Evolutionary conservation across 2,888 invertebrate genomes (phyloP).

Genomic region (Acleris literana): DNA sequence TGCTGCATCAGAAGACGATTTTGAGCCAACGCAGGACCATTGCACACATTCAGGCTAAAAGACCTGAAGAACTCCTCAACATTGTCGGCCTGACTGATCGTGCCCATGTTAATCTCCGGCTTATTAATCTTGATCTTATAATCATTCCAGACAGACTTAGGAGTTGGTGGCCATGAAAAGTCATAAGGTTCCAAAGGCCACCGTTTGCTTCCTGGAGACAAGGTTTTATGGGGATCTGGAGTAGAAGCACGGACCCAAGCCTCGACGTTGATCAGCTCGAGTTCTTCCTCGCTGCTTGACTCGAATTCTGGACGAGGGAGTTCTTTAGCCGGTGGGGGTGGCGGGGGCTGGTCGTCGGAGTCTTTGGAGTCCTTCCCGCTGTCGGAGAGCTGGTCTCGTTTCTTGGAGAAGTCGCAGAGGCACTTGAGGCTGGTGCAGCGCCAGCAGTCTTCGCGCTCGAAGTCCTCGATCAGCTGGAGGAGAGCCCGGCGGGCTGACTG

Average conservation of each 20-base stretch:
- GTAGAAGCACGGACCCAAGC: conserved; percentile 13
- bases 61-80: conserved; percentile 43
- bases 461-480: conserved; percentile 11
- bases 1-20: conserved; percentile 7
- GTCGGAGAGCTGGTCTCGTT: no score
- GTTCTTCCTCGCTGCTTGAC: conserved; percentile 3
- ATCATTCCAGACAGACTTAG: conserved; percentile 46
- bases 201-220: conserved; percentile 35
- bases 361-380: no score
- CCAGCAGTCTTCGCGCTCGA: conserved; percentile 18
- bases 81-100: conserved; percentile 13
- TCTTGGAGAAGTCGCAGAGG: conserved; percentile 1
- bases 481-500: not conserved
- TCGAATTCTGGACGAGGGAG: not conserved
- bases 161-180: conserved; percentile 44
- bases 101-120: conserved; percentile 12
- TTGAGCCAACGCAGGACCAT: not conserved
- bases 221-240: conserved; percentile 7
- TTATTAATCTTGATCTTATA: conserved; percentile 31
- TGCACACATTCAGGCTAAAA: conserved; percentile 35
- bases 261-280: conserved; percentile 4
- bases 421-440: conserved; percentile 16
- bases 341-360: no score
- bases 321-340: not conserved
- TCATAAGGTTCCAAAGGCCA: no score